phyloP scores from a whole-genome alignment of 2,113 vertebrate species.

The Edolisoma coerulescens region DNA sequence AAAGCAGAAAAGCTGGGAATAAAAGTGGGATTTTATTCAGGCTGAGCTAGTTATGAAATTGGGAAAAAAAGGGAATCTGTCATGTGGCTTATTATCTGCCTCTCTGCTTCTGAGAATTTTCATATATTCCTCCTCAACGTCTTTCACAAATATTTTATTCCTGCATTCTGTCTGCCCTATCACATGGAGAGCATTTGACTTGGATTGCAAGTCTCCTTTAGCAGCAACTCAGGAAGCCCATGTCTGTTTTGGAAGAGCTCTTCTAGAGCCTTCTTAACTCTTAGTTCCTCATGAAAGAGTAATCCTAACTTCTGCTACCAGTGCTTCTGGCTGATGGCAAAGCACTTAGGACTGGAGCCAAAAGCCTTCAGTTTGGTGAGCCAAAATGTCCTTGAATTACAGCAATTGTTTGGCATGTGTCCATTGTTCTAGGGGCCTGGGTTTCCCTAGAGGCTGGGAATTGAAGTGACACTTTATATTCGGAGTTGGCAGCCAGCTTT shows the following conservation, averaged over 20 bases:
- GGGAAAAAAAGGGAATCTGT: not conserved
- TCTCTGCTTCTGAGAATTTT: not conserved
- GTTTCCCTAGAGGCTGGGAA: slow-evolving; percentile 37
- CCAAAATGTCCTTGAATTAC: slow-evolving; percentile 38
- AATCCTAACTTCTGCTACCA: slow-evolving; percentile 1
- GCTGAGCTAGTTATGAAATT: not conserved
- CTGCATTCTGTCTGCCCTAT: not conserved
- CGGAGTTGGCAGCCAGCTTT: slow-evolving; percentile 23
- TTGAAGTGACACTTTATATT: slow-evolving; percentile 45
- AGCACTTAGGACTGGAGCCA: slow-evolving; percentile 23
- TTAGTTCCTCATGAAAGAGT: not conserved
- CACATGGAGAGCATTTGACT: not conserved
- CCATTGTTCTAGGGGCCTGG: slow-evolving; percentile 27
- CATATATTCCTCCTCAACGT: not conserved
- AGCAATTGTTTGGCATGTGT: slow-evolving; percentile 46
- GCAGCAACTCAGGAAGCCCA: not conserved
- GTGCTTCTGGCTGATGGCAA: slow-evolving; percentile 8
- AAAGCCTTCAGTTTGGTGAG: slow-evolving; percentile 12
- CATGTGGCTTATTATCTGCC: not conserved
- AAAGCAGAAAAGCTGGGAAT: not conserved
- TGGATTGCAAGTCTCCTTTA: not conserved
- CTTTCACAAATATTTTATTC: not conserved
- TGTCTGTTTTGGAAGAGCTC: not conserved
- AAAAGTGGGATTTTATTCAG: not conserved
- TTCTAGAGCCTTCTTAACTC: not conserved